phyloP scores from a whole-genome alignment of 2,113 vertebrate species.

The Cricetomys ansorgei region DNA sequence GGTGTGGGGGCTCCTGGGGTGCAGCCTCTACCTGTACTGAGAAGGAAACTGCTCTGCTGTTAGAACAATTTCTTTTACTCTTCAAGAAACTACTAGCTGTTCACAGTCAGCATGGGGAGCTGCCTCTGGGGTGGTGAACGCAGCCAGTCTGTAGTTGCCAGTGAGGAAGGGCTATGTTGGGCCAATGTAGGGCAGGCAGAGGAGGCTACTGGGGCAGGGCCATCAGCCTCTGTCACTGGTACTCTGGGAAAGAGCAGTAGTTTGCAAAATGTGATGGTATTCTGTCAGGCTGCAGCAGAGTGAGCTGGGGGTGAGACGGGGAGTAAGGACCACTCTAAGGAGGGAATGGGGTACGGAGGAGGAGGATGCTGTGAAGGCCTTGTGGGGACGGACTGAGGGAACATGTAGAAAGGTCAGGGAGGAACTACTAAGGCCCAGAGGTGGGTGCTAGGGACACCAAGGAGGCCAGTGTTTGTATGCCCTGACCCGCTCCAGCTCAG shows the following conservation, averaged over 20 bases:
- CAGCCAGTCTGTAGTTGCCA: background rate
- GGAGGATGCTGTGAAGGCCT: background rate
- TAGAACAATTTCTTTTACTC: conserved; percentile 62
- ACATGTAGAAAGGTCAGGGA: background rate
- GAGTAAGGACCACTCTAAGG: background rate
- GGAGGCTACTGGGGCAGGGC: background rate
- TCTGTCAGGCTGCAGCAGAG: background rate
- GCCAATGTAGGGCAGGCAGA: background rate
- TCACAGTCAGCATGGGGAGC: background rate
- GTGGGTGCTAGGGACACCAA: no score
- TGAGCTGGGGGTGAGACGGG: background rate
- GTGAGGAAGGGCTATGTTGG: background rate
- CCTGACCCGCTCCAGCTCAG: background rate
- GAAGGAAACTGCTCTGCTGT: conserved; percentile 10
- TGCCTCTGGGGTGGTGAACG: background rate
- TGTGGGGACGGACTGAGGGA: background rate
- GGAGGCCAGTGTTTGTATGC: no score
- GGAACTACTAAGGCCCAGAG: background rate
- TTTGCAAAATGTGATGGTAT: background rate
- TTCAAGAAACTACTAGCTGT: conserved; percentile 62
- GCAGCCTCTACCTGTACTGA: background rate
- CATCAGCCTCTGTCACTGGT: background rate
- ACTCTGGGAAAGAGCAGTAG: background rate
- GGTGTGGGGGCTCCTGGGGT: background rate
- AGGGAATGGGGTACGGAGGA: background rate